Base-by-base conservation (phyloP, 2,113 vertebrate species). In the Danio rerio region DNA sequence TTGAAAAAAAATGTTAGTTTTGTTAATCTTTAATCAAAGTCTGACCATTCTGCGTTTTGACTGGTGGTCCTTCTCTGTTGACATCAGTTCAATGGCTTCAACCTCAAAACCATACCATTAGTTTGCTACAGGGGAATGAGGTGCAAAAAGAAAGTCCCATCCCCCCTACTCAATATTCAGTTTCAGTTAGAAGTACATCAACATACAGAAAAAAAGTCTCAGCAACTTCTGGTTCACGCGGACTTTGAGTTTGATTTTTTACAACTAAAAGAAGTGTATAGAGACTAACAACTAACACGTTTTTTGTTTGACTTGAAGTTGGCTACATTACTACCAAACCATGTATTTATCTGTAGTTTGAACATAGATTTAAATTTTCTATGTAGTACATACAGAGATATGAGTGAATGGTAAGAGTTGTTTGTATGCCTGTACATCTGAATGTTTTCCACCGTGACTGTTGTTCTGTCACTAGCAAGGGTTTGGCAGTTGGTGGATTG, bases 401-500 rank as follows among this genome's bases (percentile, higher is more conserved):
- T 4, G 47, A 59, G 45, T 68, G 62, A 43, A 66, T 80, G 65
- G 7, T 50, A n/a, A 43, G 40, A 59, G 31, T 15, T 47, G 53
- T 58, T 45, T 75, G 72, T 61, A 50, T 59, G 70, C 3, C 59
- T 49, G 59, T 62, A 9, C 13, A 10, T 59, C n/a, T n/a, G n/a
- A n/a, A n/a, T n/a, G n/a, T n/a, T n/a, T n/a, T n/a, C 50, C 47
- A 12, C 10, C 11, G 42, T 16, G 16, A 61, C 65, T 50, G 79
- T 78, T 61, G 20, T 80, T 66, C 81, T 83, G 18, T 80, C 72
- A 86, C 77, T 83, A 83, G 83, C 70, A 77, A 62, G 76, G 71
- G 72, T 82, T 52, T 74, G 66, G 42, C 65, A n/a, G 61, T 75
- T 49, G 50, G 40, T 61, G 49, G n/a, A 58, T 56, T 62, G 73